A percentile compares a stretch with the other conserved stretches of the same genome.
phyloP scores from a whole-genome alignment of 2,888 invertebrate species.

The Coenonympha glycerion region DNA sequence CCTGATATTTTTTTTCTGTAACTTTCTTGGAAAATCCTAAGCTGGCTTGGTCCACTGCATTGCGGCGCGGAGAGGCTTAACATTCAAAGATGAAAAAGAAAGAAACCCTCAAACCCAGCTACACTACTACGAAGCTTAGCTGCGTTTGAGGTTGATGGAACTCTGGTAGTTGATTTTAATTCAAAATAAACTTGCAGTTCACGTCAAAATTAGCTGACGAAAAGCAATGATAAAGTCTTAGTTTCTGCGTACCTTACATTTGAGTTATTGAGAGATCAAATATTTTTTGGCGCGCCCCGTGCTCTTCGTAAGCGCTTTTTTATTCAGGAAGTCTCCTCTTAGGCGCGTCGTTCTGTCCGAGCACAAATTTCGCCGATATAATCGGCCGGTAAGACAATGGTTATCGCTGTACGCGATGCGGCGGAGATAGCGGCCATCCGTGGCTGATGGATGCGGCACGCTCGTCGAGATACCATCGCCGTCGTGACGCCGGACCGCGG shows the following conservation, averaged over 20 bases:
- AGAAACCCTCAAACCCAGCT: too few relatives aligned
- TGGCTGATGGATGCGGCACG: conserved; percentile 72
- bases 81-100: too few relatives aligned
- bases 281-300: not conserved
- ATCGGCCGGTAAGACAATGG: conserved; percentile 53
- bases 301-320: not conserved
- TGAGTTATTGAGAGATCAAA: not conserved
- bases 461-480: conserved; percentile 63
- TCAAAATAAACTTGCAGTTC: too few relatives aligned
- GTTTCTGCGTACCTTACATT: not conserved
- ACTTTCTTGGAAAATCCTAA: too few relatives aligned
- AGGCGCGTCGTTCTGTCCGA: conserved; percentile 39
- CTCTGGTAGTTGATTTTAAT: too few relatives aligned
- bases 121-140: too few relatives aligned
- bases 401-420: conserved; percentile 65
- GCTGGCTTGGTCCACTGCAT: too few relatives aligned
- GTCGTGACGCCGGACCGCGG: conserved; percentile 55
- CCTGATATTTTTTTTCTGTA: too few relatives aligned
- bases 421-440: conserved; percentile 50
- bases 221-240: too few relatives aligned
- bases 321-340: not conserved
- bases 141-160: not conserved
- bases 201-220: too few relatives aligned
- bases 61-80: too few relatives aligned
- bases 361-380: conserved; percentile 71